Evolutionary conservation across 2,113 vertebrate species (phyloP).

Genomic region (Urocynchramus pylzowi): DNA sequence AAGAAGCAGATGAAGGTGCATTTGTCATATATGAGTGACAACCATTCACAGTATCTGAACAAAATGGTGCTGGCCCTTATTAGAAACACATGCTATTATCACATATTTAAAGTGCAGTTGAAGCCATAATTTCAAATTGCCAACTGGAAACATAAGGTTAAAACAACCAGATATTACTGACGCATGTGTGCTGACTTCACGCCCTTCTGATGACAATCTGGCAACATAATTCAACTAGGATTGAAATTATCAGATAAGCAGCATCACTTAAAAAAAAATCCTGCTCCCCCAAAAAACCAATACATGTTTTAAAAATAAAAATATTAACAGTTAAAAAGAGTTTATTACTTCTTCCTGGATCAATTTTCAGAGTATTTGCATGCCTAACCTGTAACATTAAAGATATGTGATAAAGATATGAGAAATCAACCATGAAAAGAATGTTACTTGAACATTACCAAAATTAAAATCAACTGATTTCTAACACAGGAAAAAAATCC

Average conservation of each 20-base stretch:
- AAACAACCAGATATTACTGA: constrained; percentile 84
- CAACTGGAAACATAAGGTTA: constrained; percentile 83
- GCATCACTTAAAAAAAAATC: constrained; percentile 23
- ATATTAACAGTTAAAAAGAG: neutral
- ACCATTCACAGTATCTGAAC: constrained; percentile 80
- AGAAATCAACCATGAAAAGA: neutral
- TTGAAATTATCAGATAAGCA: constrained; percentile 74
- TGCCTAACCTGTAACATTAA: neutral
- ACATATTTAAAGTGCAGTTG: constrained; percentile 85
- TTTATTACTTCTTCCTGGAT: constrained; percentile 1
- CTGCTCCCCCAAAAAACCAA: neutral
- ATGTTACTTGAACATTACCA: neutral
- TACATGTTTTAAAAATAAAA: constrained; percentile 34
- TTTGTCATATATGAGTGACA: constrained; percentile 90
- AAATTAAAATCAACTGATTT: neutral
- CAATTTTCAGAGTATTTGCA: constrained; percentile 4
- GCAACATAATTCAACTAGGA: constrained; percentile 77
- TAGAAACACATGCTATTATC: constrained; percentile 86
- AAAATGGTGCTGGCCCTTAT: constrained; percentile 82
- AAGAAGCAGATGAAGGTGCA: constrained; percentile 81
- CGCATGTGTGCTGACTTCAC: constrained; percentile 83
- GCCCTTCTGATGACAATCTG: constrained; percentile 82
- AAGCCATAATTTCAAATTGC: constrained; percentile 86
- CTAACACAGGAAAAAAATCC: neutral
- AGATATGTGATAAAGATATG: neutral